phyloP scores from a whole-genome alignment of 2,797 vertebrate genomes.

The Chrysocyon brachyurus region DNA sequence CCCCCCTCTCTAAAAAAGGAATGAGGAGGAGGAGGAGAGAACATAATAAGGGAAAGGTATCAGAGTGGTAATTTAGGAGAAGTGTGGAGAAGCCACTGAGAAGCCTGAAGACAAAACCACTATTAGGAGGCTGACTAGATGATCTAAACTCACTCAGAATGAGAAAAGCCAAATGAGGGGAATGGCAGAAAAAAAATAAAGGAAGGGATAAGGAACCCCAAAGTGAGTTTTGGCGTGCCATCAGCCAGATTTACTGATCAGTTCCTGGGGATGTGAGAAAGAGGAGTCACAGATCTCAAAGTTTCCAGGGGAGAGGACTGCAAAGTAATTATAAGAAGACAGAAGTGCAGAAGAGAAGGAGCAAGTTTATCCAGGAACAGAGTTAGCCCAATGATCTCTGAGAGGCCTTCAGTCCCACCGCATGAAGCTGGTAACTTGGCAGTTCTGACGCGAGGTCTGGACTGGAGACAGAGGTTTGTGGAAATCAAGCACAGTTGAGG shows the following conservation, averaged over 20 bases:
- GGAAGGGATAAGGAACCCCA: not conserved
- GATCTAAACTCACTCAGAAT: not conserved
- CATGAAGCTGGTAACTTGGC: not conserved
- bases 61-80: not conserved
- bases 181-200: not conserved
- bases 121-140: not conserved
- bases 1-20: not conserved
- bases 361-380: not conserved
- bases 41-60: not conserved
- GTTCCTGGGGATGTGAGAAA: not conserved
- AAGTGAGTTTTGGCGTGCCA: not conserved
- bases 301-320: not conserved
- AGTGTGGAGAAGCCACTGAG: not conserved
- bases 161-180: not conserved
- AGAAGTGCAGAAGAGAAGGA: not conserved
- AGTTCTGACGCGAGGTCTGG: not conserved
- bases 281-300: not conserved
- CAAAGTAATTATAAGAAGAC: not conserved
- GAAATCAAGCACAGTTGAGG: not conserved
- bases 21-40: not conserved
- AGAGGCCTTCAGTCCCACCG: not conserved
- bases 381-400: not conserved
- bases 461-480: not conserved
- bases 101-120: not conserved
- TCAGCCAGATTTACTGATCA: not conserved